These are phyloP conservation scores for Perccottus glenii DNA, from an alignment of 2,113 vertebrate genomes.

Conservation along the genomic window DNA sequence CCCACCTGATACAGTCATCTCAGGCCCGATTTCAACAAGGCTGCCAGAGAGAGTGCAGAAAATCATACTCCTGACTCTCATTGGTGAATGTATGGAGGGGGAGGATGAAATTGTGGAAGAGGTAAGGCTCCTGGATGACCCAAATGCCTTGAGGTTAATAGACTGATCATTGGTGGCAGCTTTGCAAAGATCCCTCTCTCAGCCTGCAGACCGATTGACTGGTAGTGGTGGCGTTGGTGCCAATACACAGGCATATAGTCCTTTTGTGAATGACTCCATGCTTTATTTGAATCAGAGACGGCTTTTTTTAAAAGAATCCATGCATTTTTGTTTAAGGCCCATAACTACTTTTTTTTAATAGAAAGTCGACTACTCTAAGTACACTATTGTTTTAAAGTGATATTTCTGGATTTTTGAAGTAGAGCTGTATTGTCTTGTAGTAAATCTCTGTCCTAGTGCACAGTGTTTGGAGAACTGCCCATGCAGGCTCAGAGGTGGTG, in stretches of 20 bases:
- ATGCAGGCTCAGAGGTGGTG: too few species aligned
- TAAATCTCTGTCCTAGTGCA: too few species aligned
- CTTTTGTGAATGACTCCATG: slow-evolving; percentile 15
- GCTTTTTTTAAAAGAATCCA: slow-evolving; percentile 1
- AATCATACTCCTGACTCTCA: slow-evolving; percentile 26
- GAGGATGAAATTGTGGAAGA: slow-evolving; percentile 34
- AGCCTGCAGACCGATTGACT: slow-evolving; percentile 26
- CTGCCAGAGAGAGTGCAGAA: slow-evolving; percentile 20
- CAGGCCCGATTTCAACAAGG: slow-evolving; percentile 30
- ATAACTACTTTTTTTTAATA: too few species aligned
- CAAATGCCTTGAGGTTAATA: slow-evolving; percentile 48
- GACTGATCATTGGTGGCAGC: slow-evolving; percentile 40
- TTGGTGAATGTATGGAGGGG: slow-evolving; percentile 26
- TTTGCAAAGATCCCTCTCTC: slow-evolving; percentile 36
- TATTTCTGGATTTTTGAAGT: too few species aligned
- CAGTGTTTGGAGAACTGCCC: too few species aligned
- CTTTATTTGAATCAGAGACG: too few species aligned
- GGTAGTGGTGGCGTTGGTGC: slow-evolving; percentile 25
- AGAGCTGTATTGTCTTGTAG: too few species aligned
- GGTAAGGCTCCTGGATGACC: slow-evolving; percentile 44
- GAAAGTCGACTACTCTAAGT: too few species aligned
- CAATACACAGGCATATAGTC: slow-evolving; percentile 7
- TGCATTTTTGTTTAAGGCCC: too few species aligned
- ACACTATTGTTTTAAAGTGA: too few species aligned
- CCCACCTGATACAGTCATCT: slow-evolving; percentile 31